Evolutionary conservation across 2,888 invertebrate species (phyloP), one percentile per base, ranked within the genome.

Genomic region (Cybosia mesomella): DNA sequence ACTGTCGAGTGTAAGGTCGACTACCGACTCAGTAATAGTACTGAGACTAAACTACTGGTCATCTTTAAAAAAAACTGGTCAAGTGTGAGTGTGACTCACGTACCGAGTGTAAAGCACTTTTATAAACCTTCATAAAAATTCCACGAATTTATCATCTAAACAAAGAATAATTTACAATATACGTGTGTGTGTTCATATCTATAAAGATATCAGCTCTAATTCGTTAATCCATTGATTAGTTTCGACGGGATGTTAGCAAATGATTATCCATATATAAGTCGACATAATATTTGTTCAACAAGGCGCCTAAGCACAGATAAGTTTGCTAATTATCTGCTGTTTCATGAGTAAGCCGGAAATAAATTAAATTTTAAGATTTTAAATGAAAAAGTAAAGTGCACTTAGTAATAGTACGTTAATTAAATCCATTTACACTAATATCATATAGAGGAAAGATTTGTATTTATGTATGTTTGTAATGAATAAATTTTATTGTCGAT

Each of bases 331-430:
- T 49, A 49, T 49, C 49, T 49, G 9, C 2, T 18, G 8, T 18
- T 49, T 49, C 2, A 5, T 43, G 49, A 49, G 49, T n/a, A 49
- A 49, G 49, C 49, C 49, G 49, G 49, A 49, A 49, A 18, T 49
- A n/a, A 49, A 9, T n/a, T 49, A 49, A 49, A 49, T 8, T 18
- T 49, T 4, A 49, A 49, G 49, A n/a, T 49, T 49, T 18, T 49
- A 49, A n/a, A 18, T 49, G 49, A 49, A 49, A 49, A 49, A 49
- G n/a, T 49, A n/a, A 49, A 49, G 49, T 49, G 49, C 49, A n/a
- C 2, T n/a, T 49, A 49, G 49, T 49, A n/a, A n/a, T 49, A n/a
- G 49, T 2, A n/a, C n/a, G 18, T n/a, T 49, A 1, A 39, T 39
- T n/a, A n/a, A 39, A 15, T 2, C 8, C 8, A 10, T 8, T n/a